Percentiles rank a stretch among this genome's conserved stretches.
Evolutionary conservation across 2,888 invertebrate genomes (phyloP).

Genomic region (Phengaris alcon): DNA sequence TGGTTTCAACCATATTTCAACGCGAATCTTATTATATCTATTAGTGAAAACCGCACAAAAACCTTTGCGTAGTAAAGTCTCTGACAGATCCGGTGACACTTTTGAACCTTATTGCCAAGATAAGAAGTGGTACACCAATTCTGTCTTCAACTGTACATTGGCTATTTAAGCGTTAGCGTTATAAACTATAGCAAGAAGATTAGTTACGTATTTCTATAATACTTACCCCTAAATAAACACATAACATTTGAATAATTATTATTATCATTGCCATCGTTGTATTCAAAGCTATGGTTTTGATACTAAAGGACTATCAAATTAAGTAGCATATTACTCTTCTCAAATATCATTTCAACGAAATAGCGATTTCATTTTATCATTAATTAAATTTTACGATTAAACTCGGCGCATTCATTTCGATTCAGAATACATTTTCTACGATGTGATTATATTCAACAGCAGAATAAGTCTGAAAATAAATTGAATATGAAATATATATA

Average conservation of each 20-base stretch:
- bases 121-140: too few species aligned
- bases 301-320: slow-evolving; percentile 16
- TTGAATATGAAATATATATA: not conserved
- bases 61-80: too few species aligned
- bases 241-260: slow-evolving; percentile 34
- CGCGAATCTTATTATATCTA: too few species aligned
- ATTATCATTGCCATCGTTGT: slow-evolving; percentile 7
- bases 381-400: slow-evolving; percentile 42
- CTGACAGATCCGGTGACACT: too few species aligned
- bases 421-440: slow-evolving; percentile 30
- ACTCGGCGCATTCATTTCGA: slow-evolving; percentile 39
- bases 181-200: not conserved
- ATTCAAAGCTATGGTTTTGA: slow-evolving; percentile 6
- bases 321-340: slow-evolving; percentile 14
- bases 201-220: not conserved
- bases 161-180: too few species aligned
- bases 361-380: slow-evolving; percentile 39
- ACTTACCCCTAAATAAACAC: slow-evolving; percentile 38
- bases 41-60: too few species aligned
- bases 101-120: too few species aligned
- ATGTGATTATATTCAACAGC: not conserved
- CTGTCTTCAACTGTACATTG: too few species aligned
- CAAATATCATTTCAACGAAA: slow-evolving; percentile 34
- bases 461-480: not conserved
- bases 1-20: too few species aligned